Conservation (phyloP, 1,140 invertebrate genomes). For the Ceratosolen solmsi region DNA sequence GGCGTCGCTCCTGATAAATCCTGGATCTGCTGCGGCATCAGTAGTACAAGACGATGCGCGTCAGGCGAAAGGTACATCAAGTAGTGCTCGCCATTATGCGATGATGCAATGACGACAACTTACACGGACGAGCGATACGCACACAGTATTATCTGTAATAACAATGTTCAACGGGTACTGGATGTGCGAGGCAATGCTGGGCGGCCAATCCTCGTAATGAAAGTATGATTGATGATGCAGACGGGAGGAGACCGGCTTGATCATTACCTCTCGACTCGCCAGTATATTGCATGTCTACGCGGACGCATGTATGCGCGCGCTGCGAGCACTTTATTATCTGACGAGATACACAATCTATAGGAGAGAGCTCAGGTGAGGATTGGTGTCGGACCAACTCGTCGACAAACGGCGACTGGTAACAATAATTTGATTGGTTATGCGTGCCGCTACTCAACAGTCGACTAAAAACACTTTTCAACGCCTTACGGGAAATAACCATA, state of each 20-base stretch:
- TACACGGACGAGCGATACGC: conserved; percentile 47
- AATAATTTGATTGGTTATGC: conserved; percentile 43
- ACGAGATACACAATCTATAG: conserved; percentile 18
- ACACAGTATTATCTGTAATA: conserved; percentile 63
- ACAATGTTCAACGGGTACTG: conserved; percentile 65
- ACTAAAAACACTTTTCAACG: too few relatives aligned
- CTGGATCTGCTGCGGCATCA: neutral
- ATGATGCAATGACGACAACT: neutral
- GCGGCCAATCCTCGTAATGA: conserved; percentile 71
- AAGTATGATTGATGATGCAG: conserved; percentile 73
- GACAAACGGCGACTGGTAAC: neutral
- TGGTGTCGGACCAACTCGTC: neutral
- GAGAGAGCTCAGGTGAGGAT: conserved; percentile 25
- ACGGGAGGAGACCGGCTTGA: conserved; percentile 55
- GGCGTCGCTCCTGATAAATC: neutral
- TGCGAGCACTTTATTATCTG: conserved; percentile 41
- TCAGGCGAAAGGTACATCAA: neutral
- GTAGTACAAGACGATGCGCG: neutral
- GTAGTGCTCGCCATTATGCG: neutral
- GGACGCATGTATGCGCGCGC: neutral
- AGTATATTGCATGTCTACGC: conserved; percentile 34
- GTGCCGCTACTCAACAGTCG: too few relatives aligned
- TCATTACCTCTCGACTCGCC: conserved; percentile 64
- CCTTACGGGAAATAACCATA: too few relatives aligned
- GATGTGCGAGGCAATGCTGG: conserved; percentile 61